Evolutionary conservation across 2,797 vertebrate species (phyloP), one percentile per base, ranked within the genome.

Genomic region (Poecilia picta): DNA sequence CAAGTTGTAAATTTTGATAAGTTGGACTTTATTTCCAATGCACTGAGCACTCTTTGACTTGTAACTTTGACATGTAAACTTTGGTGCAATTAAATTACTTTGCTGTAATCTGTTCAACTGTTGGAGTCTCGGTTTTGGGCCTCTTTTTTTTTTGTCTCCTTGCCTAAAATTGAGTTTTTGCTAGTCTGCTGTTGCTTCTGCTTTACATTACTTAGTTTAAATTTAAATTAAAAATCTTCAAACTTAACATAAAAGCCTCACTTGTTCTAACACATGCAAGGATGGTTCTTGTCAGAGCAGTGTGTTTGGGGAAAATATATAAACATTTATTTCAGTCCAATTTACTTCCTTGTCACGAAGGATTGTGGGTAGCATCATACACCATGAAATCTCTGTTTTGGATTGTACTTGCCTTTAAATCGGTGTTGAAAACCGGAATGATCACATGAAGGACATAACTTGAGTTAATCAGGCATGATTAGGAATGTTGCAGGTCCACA

Each of bases 401-500:
- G 16, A n/a, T 11, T 59, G 10, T 18, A 18, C 7, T n/a, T 31
- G 2, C 12, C 13, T 74, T 75, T 23, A 46, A 62, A 62, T 59
- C 3, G 8, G 15, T 2, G 31, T 10, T 11, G 5, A 47, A 75
- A 64, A 64, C 74, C 23, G 3, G 43, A 75, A 64, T 64, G 43
- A 47, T 46, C 46, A 33, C 55, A 75, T 75, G 41, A 62, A 59
- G 18, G 15, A 45, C 41, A 47, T 75, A 47, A 46, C 28, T 64
- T 15, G 2, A 75, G 43, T 20, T 36, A 13, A 33, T 47, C 53
- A 6, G 10, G 31, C 10, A 46, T 75, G 11, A 20, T 31, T 20
- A 43, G 55, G 36, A 75, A 45, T 75, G 41, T 75, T 31, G 25
- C 12, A 75, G n/a, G n/a, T 46, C 39, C 28, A 59, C 55, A 75